A percentile compares a stretch with the other conserved stretches of the same genome.
These are phyloP conservation scores for Todiramphus chloris DNA, from an alignment of 2,113 vertebrate species.

Conservation along the genomic window DNA sequence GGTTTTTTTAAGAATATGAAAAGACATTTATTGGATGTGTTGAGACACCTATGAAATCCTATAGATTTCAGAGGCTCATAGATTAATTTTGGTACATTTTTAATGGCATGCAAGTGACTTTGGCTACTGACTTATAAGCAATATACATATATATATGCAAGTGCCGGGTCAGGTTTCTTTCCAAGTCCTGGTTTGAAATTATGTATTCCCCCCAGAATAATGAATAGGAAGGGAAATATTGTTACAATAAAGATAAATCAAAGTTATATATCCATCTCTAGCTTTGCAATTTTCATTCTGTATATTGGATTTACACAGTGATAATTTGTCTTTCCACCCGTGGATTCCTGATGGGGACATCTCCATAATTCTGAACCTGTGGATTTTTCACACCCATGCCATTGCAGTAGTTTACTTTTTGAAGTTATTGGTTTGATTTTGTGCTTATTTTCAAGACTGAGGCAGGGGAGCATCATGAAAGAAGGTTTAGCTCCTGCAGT, in stretches of 20 bases:
- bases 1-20: not conserved
- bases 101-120: not conserved
- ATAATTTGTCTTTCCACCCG: not conserved
- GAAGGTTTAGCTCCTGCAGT: not conserved
- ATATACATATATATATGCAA: not conserved
- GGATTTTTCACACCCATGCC: not conserved
- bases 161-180: not conserved
- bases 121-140: fast-evolving
- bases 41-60: not conserved
- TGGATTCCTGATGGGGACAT: not conserved
- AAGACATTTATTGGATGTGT: not conserved
- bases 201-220: not conserved
- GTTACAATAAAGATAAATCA: not conserved
- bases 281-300: not conserved
- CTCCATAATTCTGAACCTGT: not conserved
- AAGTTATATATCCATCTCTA: not conserved
- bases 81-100: not conserved
- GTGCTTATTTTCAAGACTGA: not conserved
- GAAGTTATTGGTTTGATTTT: not conserved
- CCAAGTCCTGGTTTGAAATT: not conserved
- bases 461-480: not conserved
- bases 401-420: not conserved
- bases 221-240: not conserved
- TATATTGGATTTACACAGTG: not conserved
- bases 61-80: not conserved